These are phyloP conservation scores for Oeneis ivallda DNA, from an alignment of 2,888 invertebrate species.

Conservation along the genomic window DNA sequence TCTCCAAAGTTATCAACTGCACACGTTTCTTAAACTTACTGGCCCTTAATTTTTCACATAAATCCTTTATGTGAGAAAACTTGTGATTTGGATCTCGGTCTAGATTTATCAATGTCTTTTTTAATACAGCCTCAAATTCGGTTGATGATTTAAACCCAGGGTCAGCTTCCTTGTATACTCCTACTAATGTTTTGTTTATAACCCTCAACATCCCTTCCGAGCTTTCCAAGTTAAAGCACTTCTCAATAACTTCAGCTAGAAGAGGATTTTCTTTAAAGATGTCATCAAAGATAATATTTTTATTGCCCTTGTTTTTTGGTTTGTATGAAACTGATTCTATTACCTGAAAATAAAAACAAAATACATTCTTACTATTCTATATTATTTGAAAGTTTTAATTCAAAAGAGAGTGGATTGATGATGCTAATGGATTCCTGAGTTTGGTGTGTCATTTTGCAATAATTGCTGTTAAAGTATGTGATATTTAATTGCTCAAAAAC, in stretches of 20 bases:
- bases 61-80: constrained; percentile 54
- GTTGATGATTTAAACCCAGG: constrained; percentile 48
- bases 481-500: too few species aligned
- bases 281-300: constrained; percentile 22
- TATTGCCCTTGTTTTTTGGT: neutral
- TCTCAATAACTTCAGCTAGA: constrained; percentile 52
- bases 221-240: constrained; percentile 50
- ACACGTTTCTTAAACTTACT: constrained; percentile 49
- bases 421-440: too few species aligned
- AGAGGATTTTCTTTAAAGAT: constrained; percentile 44
- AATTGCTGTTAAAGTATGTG: too few species aligned
- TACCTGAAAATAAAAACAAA: constrained; percentile 32
- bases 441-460: too few species aligned
- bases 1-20: constrained; percentile 52
- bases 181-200: constrained; percentile 52
- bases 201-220: constrained; percentile 53
- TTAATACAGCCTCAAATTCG: constrained; percentile 46
- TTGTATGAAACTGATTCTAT: constrained; percentile 34
- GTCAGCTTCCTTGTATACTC: constrained; percentile 47
- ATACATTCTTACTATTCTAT: neutral
- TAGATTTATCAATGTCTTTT: constrained; percentile 43
- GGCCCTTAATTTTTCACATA: constrained; percentile 52
- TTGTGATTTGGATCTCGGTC: constrained; percentile 50
- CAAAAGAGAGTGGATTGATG: too few species aligned
- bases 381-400: too few species aligned